Percentiles rank a stretch among this genome's conserved stretches.
Evolutionary conservation across 2,888 invertebrate species (phyloP).

Genomic region (Biston betularia): DNA sequence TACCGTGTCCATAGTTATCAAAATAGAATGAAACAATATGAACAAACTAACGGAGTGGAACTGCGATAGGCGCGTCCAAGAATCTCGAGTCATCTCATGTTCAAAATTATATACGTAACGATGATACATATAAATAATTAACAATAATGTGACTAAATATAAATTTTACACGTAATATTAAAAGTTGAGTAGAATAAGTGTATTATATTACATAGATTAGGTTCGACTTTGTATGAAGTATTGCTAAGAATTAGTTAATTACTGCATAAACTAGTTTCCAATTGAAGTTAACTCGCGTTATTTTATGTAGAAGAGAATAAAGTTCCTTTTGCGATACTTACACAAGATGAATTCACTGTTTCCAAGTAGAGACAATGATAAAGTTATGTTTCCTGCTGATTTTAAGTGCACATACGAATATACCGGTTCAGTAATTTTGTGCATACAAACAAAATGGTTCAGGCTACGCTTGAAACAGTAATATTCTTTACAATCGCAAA

Average conservation of each 20-base stretch:
- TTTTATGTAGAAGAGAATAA: constrained; percentile 49
- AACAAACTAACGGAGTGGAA: constrained; percentile 60
- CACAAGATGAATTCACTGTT: constrained; percentile 46
- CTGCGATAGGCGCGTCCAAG: constrained; percentile 63
- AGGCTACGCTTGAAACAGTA: constrained; percentile 46
- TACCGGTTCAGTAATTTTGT: constrained; percentile 53
- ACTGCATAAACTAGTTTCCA: constrained; percentile 56
- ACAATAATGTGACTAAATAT: constrained; percentile 85
- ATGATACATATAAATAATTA: constrained; percentile 84
- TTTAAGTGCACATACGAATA: constrained; percentile 56
- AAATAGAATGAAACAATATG: constrained; percentile 66
- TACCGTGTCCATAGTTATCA: constrained; percentile 73
- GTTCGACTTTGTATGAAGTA: constrained; percentile 82
- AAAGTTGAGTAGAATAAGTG: constrained; percentile 83
- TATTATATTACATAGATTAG: constrained; percentile 78
- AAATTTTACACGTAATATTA: constrained; percentile 84
- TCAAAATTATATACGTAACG: constrained; percentile 86
- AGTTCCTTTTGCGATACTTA: constrained; percentile 56
- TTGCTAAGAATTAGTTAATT: constrained; percentile 72
- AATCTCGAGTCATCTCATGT: constrained; percentile 80
- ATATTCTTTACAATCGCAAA: constrained; percentile 40
- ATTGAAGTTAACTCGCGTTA: constrained; percentile 59
- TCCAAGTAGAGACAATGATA: constrained; percentile 46
- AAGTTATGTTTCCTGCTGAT: constrained; percentile 55
- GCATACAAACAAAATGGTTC: constrained; percentile 49